Conservation (phyloP, 2,797 vertebrate species). For the Coregonus ussuriensis region DNA sequence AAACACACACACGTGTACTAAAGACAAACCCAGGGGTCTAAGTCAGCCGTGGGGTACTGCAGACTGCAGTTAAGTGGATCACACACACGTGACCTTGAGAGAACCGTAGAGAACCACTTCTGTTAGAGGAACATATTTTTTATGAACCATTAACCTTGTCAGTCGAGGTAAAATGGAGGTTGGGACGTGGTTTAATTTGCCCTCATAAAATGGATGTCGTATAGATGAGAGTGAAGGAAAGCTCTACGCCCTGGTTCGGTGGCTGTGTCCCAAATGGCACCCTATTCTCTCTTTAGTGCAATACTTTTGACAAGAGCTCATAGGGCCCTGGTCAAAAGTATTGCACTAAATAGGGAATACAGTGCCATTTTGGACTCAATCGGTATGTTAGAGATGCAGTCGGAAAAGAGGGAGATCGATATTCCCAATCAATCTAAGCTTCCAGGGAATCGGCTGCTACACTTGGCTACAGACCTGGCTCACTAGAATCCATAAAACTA, state of each 20-base stretch:
- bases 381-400: too few species aligned
- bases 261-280: background rate
- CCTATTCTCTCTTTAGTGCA: background rate
- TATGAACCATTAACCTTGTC: constrained; percentile 74
- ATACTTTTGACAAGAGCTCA: too few species aligned
- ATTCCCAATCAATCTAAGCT: too few species aligned
- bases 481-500: constrained; percentile 62
- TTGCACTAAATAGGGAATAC: too few species aligned
- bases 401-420: too few species aligned
- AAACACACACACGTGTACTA: background rate
- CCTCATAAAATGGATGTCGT: constrained; percentile 67
- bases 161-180: constrained; percentile 57
- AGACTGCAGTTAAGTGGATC: background rate
- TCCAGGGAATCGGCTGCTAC: too few species aligned
- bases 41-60: background rate
- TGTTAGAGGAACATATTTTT: constrained; percentile 63
- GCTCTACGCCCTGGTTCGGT: constrained; percentile 52
- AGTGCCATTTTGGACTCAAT: too few species aligned
- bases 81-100: background rate
- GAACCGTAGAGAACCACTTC: constrained; percentile 53
- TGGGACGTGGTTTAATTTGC: constrained; percentile 66
- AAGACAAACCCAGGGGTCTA: background rate
- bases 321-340: too few species aligned
- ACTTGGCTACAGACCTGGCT: too few species aligned
- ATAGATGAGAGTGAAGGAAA: constrained; percentile 66